Conservation (phyloP, 2,113 vertebrate species). For the Paradisaea rubra region DNA sequence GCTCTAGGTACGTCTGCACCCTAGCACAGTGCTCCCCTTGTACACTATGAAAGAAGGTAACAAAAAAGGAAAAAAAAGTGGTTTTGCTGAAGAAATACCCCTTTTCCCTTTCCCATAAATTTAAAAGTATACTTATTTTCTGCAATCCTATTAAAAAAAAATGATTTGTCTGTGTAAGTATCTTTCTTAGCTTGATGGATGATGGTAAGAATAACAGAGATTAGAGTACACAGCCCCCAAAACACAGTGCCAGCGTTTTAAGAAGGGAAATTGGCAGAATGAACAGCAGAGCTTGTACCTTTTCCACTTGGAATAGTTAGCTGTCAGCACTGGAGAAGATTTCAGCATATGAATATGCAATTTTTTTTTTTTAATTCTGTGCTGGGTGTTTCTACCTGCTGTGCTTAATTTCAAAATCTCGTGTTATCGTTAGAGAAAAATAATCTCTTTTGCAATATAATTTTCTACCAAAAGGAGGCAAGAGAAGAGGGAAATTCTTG, state of each 20-base stretch:
- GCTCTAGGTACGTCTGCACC: background rate
- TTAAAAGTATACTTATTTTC: background rate
- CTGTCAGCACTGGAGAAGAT: background rate
- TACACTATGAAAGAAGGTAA: background rate
- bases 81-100: background rate
- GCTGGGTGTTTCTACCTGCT: constrained; percentile 9
- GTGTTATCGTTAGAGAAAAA: constrained; percentile 1
- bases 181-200: background rate
- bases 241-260: background rate
- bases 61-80: background rate
- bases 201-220: background rate
- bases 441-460: background rate
- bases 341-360: constrained; percentile 17
- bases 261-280: background rate
- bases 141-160: background rate
- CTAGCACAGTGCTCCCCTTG: background rate
- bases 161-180: background rate
- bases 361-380: background rate
- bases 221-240: background rate
- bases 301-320: background rate
- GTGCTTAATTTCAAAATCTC: constrained; percentile 19
- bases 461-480: background rate
- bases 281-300: background rate
- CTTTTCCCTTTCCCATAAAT: background rate
- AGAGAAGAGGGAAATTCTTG: background rate